These are phyloP conservation scores for Pelecanus crispus DNA, from an alignment of 2,113 vertebrate species.

Conservation along the genomic window DNA sequence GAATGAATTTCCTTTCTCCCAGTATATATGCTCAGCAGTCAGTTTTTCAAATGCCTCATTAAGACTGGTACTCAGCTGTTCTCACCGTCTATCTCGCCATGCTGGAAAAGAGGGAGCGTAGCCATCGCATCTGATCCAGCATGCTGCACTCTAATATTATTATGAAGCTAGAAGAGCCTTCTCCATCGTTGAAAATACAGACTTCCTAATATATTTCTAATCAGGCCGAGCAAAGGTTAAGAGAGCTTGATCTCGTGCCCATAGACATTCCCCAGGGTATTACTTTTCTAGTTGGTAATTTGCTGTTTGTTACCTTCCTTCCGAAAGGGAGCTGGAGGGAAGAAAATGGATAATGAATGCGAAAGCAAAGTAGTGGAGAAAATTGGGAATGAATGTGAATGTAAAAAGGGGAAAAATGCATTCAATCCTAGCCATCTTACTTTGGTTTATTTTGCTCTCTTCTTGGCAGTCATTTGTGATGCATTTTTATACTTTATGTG, in stretches of 20 bases:
- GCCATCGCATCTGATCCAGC: background rate
- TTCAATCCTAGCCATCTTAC: background rate
- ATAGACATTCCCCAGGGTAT: background rate
- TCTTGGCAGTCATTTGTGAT: background rate
- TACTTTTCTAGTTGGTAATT: background rate
- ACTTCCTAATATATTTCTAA: background rate
- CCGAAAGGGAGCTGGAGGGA: background rate
- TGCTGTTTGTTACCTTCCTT: background rate
- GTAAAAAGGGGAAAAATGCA: background rate
- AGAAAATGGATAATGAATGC: background rate
- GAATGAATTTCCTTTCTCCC: slow-evolving; percentile 39
- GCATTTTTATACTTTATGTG: background rate
- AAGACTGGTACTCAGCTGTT: background rate
- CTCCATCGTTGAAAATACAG: background rate
- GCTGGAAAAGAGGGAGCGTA: background rate
- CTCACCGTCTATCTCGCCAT: background rate
- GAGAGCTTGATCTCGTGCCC: background rate
- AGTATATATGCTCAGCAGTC: background rate
- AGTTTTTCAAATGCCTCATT: slow-evolving; percentile 21
- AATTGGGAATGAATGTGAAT: background rate
- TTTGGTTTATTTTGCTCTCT: slow-evolving; percentile 9
- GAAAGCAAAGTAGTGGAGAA: background rate
- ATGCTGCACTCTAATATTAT: background rate
- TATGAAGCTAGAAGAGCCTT: slow-evolving; percentile 5
- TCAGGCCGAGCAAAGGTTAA: background rate